These are phyloP conservation scores for Plagodis dolabraria DNA, from an alignment of 2,888 invertebrate genomes.

Conservation along the genomic window DNA sequence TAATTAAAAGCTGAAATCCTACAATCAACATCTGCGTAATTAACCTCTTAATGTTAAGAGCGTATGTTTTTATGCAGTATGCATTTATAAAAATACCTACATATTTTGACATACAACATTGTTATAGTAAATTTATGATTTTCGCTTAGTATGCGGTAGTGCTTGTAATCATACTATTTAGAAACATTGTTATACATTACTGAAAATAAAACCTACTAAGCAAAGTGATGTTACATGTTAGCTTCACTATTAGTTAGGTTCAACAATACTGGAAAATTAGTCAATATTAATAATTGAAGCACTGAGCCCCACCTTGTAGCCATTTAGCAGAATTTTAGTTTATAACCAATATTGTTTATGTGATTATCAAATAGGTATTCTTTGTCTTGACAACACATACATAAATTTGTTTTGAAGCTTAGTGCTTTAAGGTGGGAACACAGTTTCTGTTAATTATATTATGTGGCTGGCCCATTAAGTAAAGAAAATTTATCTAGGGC, in stretches of 20 bases:
- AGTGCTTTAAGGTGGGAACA: background rate
- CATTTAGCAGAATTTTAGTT: background rate
- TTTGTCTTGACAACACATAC: too few relatives aligned
- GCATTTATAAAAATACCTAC: too few relatives aligned
- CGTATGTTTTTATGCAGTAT: too few relatives aligned
- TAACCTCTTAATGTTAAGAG: too few relatives aligned
- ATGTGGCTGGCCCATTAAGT: slow-evolving; percentile 66
- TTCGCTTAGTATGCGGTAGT: too few relatives aligned
- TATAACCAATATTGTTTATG: too few relatives aligned
- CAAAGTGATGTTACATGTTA: slow-evolving; percentile 62
- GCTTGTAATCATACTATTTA: too few relatives aligned
- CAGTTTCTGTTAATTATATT: slow-evolving; percentile 37
- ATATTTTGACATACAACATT: background rate
- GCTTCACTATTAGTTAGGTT: slow-evolving; percentile 52
- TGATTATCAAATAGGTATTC: too few relatives aligned
- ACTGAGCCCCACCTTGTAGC: slow-evolving; percentile 6
- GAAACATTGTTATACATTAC: too few relatives aligned
- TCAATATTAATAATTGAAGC: slow-evolving; percentile 4
- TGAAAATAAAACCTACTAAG: background rate
- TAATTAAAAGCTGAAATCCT: too few relatives aligned
- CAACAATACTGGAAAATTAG: slow-evolving; percentile 15
- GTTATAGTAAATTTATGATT: too few relatives aligned
- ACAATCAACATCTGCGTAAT: too few relatives aligned
- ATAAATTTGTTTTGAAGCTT: background rate
- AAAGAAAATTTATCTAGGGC: slow-evolving; percentile 69